Conservation (phyloP, 2,113 vertebrate genomes). For the rat (Rattus norvegicus) region GRCr8 NC_086028.1:73239501-73240000, state of each 20-base stretch:
- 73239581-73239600: neutral
- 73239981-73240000: constrained; percentile 40
- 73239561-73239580: neutral
- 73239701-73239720: neutral
- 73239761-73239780: too few relatives aligned
- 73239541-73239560: neutral
- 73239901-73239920: neutral
- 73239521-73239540: neutral
- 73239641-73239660: neutral
- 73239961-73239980: neutral
- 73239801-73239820: too few relatives aligned
- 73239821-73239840: too few relatives aligned
- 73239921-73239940: neutral
- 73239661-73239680: neutral
- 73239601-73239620: neutral
- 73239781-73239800: too few relatives aligned
- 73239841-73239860: too few relatives aligned
- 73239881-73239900: neutral
- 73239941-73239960: too few relatives aligned
- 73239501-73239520: neutral
- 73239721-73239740: neutral
- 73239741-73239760: neutral
- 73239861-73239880: neutral
- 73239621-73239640: neutral
- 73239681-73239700: neutral